A percentile compares a stretch with the other conserved stretches of the same genome.
Conservation (phyloP, 1,140 invertebrate genomes). For the Hyles euphorbiae region DNA sequence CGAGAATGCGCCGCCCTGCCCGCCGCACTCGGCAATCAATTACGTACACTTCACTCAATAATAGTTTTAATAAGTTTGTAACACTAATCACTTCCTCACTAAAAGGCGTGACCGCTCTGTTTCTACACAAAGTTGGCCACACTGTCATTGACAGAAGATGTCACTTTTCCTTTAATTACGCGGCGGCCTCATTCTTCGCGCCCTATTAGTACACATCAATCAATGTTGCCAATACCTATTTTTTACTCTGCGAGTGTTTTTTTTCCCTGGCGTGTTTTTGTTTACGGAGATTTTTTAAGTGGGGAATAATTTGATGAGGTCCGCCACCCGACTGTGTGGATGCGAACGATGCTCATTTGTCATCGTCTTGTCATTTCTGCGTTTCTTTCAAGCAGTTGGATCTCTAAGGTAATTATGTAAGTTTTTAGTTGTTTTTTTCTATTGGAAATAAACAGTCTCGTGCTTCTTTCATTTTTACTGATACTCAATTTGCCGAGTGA, state of each 20-base stretch:
- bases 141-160: slow-evolving; percentile 69
- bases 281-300: slow-evolving; percentile 74
- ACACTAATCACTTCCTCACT: slow-evolving; percentile 69
- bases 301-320: slow-evolving; percentile 75
- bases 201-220: slow-evolving; percentile 75
- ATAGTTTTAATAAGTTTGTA: slow-evolving; percentile 68
- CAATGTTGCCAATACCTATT: slow-evolving; percentile 75
- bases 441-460: slow-evolving; percentile 6
- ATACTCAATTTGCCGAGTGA: neutral
- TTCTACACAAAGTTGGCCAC: slow-evolving; percentile 50
- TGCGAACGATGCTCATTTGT: slow-evolving; percentile 69
- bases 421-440: slow-evolving; percentile 49
- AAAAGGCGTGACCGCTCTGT: slow-evolving; percentile 67
- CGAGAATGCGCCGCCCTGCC: too few relatives aligned
- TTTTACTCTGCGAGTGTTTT: slow-evolving; percentile 66
- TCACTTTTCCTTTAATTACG: slow-evolving; percentile 73
- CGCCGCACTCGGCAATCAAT: slow-evolving; percentile 44
- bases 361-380: slow-evolving; percentile 75
- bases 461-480: neutral
- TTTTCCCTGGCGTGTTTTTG: slow-evolving; percentile 67
- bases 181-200: slow-evolving; percentile 68
- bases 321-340: slow-evolving; percentile 70
- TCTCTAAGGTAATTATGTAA: slow-evolving; percentile 71
- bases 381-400: slow-evolving; percentile 71
- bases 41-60: slow-evolving; percentile 69